Evolutionary conservation across 2,797 vertebrate genomes (phyloP), one percentile per base, ranked within the genome.

Genomic region (Melopsittacus undulatus): DNA sequence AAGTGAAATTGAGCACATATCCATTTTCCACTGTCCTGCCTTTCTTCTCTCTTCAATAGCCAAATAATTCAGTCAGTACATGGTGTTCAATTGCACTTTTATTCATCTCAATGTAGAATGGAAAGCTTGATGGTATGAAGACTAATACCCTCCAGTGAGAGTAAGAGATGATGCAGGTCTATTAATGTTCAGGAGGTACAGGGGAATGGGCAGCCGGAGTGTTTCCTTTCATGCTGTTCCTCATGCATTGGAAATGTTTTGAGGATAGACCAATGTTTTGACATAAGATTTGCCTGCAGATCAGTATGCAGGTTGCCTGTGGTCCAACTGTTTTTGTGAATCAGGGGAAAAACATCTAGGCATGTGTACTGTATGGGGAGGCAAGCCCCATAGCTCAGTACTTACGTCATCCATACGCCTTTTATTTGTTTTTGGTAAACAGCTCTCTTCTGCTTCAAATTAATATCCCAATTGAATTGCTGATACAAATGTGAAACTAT

Each of bases 361-460:
- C 90, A 72, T 23, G 61, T 82, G 69, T 75, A 61, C 69, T 56
- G 34, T 34, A 59, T 12, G 30, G 80, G 82, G 83, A 93, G 66
- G 40, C 70, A 94, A 91, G 48, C 51, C 40, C 70, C 83, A 57
- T 67, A 89, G 42, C 68, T 95, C 75, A 77, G 56, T 38, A 68
- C 78, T 95, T 84, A 51, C 23, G 43, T 93, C 91, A 94, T 73
- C 45, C 63, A 32, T 82, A 70, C 51, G 51, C 36, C 48, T 94
- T 83, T 88, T 76, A 59, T 95, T 92, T 97, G 73, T 76, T 92
- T 95, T 94, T 86, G 8, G 83, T 96, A 96, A 95, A 96, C 83
- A 94, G 30, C 61, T 56, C 49, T 82, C 80, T 87, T 96, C 87
- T 96, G 91, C 67, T 96, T 95, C 77, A 57, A 87, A 90, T 96